Conservation (phyloP, 2,888 invertebrate genomes). For the Sphaeridia pumilis region DNA sequence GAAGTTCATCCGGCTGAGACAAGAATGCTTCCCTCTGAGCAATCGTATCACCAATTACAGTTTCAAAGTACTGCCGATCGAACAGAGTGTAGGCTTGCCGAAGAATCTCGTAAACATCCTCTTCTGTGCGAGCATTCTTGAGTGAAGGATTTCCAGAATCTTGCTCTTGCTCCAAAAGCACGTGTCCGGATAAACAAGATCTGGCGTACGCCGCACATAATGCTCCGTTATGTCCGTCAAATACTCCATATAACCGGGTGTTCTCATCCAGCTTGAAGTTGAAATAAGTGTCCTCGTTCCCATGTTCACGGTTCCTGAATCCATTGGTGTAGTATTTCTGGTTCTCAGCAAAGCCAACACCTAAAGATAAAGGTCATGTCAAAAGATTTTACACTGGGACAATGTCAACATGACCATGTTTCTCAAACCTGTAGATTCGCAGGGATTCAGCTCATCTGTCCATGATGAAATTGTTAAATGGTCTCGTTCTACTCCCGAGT, state of each 20-base stretch:
- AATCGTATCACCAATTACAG: constrained; percentile 67
- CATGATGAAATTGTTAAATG: constrained; percentile 42
- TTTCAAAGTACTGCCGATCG: constrained; percentile 65
- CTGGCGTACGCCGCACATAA: constrained; percentile 58
- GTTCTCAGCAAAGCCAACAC: constrained; percentile 67
- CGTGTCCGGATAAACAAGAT: constrained; percentile 74
- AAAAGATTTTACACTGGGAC: no score
- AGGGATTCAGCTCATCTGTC: constrained; percentile 80
- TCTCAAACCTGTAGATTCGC: constrained; percentile 66
- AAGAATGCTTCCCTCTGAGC: constrained; percentile 66
- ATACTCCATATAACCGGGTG: constrained; percentile 73
- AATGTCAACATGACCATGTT: constrained; percentile 22
- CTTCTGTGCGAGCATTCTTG: constrained; percentile 55
- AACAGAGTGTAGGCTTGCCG: constrained; percentile 74
- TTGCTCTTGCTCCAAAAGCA: constrained; percentile 68
- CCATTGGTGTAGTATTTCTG: constrained; percentile 61
- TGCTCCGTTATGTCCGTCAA: constrained; percentile 57
- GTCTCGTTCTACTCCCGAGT: no score
- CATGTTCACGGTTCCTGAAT: constrained; percentile 54
- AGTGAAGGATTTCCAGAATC: no score
- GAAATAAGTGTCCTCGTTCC: constrained; percentile 65
- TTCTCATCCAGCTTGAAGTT: constrained; percentile 65
- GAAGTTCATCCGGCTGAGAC: constrained; percentile 51
- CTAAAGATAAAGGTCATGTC: constrained; percentile 41
- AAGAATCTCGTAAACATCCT: constrained; percentile 64